Evolutionary conservation across 1,140 invertebrate genomes (phyloP), one percentile per base, ranked within the genome.

Genomic region (Drosophila santomea): DNA sequence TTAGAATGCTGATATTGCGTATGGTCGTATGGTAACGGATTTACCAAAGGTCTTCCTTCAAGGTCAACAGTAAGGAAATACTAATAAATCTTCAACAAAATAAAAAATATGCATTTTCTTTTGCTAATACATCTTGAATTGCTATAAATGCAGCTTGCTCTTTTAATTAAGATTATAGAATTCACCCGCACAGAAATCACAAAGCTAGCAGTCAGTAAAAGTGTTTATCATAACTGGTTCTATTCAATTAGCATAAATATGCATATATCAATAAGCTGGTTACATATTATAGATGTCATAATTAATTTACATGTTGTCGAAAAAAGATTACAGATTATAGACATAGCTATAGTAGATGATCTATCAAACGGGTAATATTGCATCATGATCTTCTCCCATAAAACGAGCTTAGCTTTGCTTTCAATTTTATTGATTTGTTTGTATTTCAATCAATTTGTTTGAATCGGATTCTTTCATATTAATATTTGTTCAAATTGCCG

Each of bases 381-480:
- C 67, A 71, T 71, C 67, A 71, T 71, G n/a, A 71, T 50, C 36
- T 57, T 36, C 28, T 14, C 25, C 50, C 20, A 36, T 20, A 36
- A 41, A 28, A 15, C 32, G 20, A 25, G 45, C 20, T 12, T 15
- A 56, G 36, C 35, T 20, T 23, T 67, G 17, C 38, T 35, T 63
- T 43, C 17, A 20, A 5, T 36, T 66, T 38, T 64, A 44, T 66
- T 68, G 25, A 52, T 67, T 48, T 66, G 23, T 66, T 68, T 66
- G 50, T 28, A 52, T 66, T 52, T 36, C 60, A 54, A 39, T 59
- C 43, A 51, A 74, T 75, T 74, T 81, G 74, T 47, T 81, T 61
- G 36, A 71, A 71, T 78, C 64, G 48, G 63, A 77, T 55, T 36
- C 36, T 25, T 74, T 50, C 44, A 81, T 63, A 60, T 48, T 66